These are phyloP conservation scores for Euschistus heros DNA, from an alignment of 1,140 invertebrate genomes.

Conservation along the genomic window DNA sequence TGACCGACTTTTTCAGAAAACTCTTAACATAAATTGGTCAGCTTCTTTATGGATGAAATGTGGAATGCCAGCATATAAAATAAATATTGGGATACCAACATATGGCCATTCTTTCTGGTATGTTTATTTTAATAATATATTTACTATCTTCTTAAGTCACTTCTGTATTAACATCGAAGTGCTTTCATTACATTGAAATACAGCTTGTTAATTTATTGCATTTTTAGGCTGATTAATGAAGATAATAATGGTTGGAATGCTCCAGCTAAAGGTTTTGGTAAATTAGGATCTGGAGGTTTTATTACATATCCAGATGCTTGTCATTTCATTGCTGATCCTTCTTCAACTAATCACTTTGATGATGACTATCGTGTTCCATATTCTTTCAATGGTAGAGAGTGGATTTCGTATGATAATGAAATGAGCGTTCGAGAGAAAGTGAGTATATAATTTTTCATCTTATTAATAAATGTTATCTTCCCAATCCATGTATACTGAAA, in stretches of 20 bases:
- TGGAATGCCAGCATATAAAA: slow-evolving; percentile 71
- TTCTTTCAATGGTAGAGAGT: slow-evolving; percentile 58
- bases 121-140: slow-evolving; percentile 32
- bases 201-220: no score
- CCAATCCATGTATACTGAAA: not conserved
- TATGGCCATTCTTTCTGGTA: slow-evolving; percentile 75
- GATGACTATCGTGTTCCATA: slow-evolving; percentile 65
- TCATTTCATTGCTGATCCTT: slow-evolving; percentile 45
- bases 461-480: not conserved
- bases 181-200: no score
- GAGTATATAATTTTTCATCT: slow-evolving; percentile 23
- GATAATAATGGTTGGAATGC: slow-evolving; percentile 54
- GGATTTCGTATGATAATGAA: slow-evolving; percentile 80
- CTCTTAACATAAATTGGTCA: slow-evolving; percentile 73
- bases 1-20: slow-evolving; percentile 54
- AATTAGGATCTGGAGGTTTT: slow-evolving; percentile 55
- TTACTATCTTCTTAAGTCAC: no score
- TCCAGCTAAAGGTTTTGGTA: slow-evolving; percentile 55
- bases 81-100: slow-evolving; percentile 79
- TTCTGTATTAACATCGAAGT: no score
- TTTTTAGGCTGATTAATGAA: slow-evolving; percentile 49
- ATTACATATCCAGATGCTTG: slow-evolving; percentile 58
- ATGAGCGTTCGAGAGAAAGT: slow-evolving; percentile 63
- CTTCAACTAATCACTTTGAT: slow-evolving; percentile 46
- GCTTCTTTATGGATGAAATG: slow-evolving; percentile 64